Conservation (phyloP, 2,888 invertebrate species). For the Coremacera marginata region DNA sequence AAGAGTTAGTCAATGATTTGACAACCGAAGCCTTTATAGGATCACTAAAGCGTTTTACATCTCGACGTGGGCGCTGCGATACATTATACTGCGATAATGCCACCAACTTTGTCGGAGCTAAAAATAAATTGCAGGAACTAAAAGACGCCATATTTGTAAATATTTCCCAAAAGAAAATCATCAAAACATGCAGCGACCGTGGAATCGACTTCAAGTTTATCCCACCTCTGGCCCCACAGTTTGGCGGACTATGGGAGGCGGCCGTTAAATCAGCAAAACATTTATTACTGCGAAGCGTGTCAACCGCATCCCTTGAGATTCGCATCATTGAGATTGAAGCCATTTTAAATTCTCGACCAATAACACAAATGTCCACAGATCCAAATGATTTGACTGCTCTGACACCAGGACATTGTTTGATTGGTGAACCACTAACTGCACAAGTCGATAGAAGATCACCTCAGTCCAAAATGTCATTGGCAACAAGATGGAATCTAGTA, state of each 20-base stretch:
- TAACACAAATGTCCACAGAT: slow-evolving; percentile 48
- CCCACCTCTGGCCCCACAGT: background rate
- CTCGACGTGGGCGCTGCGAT: background rate
- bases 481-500: too few species aligned
- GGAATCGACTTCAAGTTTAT: slow-evolving; percentile 16
- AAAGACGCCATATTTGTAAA: background rate
- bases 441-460: too few species aligned
- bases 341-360: slow-evolving; percentile 54
- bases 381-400: too few species aligned
- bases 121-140: too few species aligned
- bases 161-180: too few species aligned
- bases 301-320: slow-evolving; percentile 6
- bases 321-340: slow-evolving; percentile 51
- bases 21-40: background rate
- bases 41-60: background rate
- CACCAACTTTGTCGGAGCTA: too few species aligned
- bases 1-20: background rate
- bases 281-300: too few species aligned
- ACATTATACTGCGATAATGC: too few species aligned
- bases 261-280: too few species aligned
- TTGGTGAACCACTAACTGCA: too few species aligned
- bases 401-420: slow-evolving; percentile 28
- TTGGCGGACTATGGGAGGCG: too few species aligned
- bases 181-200: background rate
- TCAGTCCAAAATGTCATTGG: too few species aligned